Evolutionary conservation across 1,140 invertebrate genomes (phyloP).

Genomic region (Drosophila kanapiae): DNA sequence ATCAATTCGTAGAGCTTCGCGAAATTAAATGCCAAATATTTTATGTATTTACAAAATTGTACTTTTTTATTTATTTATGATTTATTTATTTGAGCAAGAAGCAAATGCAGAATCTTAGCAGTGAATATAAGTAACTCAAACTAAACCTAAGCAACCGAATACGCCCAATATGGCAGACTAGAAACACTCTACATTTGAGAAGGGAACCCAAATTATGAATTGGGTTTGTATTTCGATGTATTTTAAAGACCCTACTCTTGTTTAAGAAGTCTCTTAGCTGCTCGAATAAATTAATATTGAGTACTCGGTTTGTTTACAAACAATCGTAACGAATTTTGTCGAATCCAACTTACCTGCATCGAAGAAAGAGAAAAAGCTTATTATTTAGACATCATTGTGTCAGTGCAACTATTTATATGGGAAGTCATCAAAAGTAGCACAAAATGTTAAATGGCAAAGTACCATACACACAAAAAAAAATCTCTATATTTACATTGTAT

Average conservation of each 20-base stretch:
- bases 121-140: constrained; percentile 10
- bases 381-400: constrained; percentile 37
- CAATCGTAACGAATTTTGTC: constrained; percentile 42
- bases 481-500: constrained; percentile 62
- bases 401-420: constrained; percentile 52
- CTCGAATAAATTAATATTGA: constrained; percentile 17
- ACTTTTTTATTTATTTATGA: constrained; percentile 38
- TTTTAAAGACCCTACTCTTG: not conserved
- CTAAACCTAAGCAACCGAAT: not conserved
- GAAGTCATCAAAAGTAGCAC: constrained; percentile 27
- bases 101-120: constrained; percentile 15
- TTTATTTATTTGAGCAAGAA: constrained; percentile 37
- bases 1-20: constrained; percentile 68
- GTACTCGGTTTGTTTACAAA: not conserved
- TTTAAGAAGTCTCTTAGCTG: not conserved
- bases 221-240: not conserved
- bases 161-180: not conserved
- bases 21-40: constrained; percentile 80
- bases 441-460: constrained; percentile 50
- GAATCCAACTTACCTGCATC: constrained; percentile 48
- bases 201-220: not conserved
- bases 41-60: constrained; percentile 76
- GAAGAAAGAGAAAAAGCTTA: constrained; percentile 17
- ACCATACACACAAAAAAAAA: constrained; percentile 40
- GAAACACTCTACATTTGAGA: not conserved